Conservation (phyloP, 2,888 invertebrate genomes). For the Timandra comae region DNA sequence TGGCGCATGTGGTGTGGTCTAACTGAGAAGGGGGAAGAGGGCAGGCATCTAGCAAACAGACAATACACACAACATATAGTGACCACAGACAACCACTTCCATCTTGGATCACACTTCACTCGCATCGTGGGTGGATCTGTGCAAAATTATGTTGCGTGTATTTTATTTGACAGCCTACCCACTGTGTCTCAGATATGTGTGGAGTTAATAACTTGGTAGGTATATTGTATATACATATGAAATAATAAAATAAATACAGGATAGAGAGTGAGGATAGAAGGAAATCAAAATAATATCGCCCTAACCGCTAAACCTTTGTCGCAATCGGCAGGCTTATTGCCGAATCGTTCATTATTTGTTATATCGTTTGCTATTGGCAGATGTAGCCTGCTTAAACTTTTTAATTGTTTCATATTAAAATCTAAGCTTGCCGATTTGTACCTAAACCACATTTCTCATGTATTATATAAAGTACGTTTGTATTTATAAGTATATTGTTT, state of each 20-base stretch:
- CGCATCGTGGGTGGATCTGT: constrained; percentile 57
- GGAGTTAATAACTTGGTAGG: constrained; percentile 18
- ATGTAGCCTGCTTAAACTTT: no score
- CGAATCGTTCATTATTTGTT: constrained; percentile 2
- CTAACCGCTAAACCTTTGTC: constrained; percentile 6
- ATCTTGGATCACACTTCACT: constrained; percentile 76
- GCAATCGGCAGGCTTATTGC: background rate
- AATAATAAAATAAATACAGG: constrained; percentile 57
- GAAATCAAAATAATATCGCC: constrained; percentile 53
- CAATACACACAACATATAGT: constrained; percentile 86
- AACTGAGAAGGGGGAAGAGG: constrained; percentile 91
- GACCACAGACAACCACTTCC: constrained; percentile 75
- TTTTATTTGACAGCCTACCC: constrained; percentile 66
- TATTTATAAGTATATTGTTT: constrained; percentile 12
- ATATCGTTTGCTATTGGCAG: no score
- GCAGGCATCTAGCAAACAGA: constrained; percentile 97
- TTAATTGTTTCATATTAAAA: no score
- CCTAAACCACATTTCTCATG: constrained; percentile 6
- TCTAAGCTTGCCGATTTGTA: constrained; percentile 13
- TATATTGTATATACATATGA: constrained; percentile 11
- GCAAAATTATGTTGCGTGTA: constrained; percentile 73
- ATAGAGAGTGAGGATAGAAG: constrained; percentile 66
- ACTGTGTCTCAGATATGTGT: constrained; percentile 36
- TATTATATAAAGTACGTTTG: no score
- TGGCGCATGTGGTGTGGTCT: constrained; percentile 89